Conservation (phyloP, 2,888 invertebrate species). For the Ecdyonurus torrentis region DNA sequence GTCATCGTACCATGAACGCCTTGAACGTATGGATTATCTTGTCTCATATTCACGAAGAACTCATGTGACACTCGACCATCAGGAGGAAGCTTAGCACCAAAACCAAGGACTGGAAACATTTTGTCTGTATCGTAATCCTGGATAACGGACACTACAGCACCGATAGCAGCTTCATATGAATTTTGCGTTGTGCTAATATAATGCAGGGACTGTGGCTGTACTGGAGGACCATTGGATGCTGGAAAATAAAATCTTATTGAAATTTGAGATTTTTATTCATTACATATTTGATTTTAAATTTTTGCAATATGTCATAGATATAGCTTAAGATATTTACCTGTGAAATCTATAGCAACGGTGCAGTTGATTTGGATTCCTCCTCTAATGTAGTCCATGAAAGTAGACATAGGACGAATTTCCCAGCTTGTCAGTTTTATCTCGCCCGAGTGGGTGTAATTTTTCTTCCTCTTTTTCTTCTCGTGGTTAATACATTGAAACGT, state of each 20-base stretch:
- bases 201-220: slow-evolving; percentile 27
- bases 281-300: too few species aligned
- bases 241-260: too few species aligned
- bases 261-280: too few species aligned
- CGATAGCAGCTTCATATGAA: slow-evolving; percentile 27
- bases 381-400: slow-evolving; percentile 38
- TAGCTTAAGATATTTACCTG: too few species aligned
- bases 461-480: slow-evolving; percentile 18
- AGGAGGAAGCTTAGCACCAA: slow-evolving; percentile 28
- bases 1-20: slow-evolving; percentile 27
- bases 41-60: slow-evolving; percentile 32
- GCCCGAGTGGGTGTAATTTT: not conserved
- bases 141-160: slow-evolving; percentile 27
- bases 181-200: slow-evolving; percentile 23
- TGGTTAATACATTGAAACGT: slow-evolving; percentile 23
- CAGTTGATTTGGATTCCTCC: slow-evolving; percentile 32
- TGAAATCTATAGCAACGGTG: slow-evolving; percentile 30
- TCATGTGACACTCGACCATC: slow-evolving; percentile 26
- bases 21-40: slow-evolving; percentile 31
- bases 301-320: too few species aligned
- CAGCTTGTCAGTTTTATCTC: slow-evolving; percentile 11
- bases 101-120: slow-evolving; percentile 27
- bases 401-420: slow-evolving; percentile 14
- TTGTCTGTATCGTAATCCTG: slow-evolving; percentile 33
- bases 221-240: slow-evolving; percentile 30